phyloP scores from a whole-genome alignment of 2,797 vertebrate species.

The Natrix natrix region DNA sequence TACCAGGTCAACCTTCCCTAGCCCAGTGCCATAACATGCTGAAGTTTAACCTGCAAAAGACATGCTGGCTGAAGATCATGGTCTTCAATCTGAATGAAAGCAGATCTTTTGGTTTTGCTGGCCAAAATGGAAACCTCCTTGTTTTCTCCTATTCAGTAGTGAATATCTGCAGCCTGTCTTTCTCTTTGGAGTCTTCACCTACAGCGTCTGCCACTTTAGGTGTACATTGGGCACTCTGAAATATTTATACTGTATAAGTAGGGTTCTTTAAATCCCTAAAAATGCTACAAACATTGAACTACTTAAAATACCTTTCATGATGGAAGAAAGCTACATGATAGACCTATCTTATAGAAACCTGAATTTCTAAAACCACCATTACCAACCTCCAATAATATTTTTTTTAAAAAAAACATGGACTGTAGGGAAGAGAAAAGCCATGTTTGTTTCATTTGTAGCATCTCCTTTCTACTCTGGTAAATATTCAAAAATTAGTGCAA shows the following conservation, averaged over 20 bases:
- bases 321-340: background rate
- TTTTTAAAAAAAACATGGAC: constrained; percentile 12
- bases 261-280: background rate
- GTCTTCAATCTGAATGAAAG: background rate
- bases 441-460: background rate
- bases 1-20: background rate
- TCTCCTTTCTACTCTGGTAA: background rate
- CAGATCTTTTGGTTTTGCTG: background rate
- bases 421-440: constrained; percentile 3
- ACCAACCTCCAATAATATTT: constrained; percentile 2
- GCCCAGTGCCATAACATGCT: background rate
- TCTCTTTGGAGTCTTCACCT: background rate
- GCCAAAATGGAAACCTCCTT: background rate
- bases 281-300: background rate
- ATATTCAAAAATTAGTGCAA: background rate
- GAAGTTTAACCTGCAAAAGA: background rate
- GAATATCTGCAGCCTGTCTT: background rate
- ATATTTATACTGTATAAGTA: background rate
- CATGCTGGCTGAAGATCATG: background rate
- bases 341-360: constrained; percentile 2
- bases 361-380: constrained; percentile 9
- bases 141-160: background rate
- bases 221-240: background rate
- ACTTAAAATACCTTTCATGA: background rate
- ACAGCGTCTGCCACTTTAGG: background rate